phyloP scores from a whole-genome alignment of 1,140 invertebrate genomes.

The Dolichoris vasculosae region DNA sequence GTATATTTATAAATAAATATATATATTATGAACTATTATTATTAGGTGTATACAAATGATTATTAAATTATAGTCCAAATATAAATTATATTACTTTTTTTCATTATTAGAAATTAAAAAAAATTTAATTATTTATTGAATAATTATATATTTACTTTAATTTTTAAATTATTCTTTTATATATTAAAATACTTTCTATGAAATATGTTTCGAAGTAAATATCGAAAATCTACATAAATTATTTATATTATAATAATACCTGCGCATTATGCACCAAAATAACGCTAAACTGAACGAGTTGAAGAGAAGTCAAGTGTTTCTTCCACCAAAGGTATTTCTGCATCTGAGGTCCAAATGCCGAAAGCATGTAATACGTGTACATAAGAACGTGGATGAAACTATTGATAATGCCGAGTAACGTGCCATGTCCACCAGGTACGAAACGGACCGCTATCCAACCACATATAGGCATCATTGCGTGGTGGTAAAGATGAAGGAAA shows the following conservation, averaged over 20 bases:
- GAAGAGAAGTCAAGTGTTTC: slow-evolving; percentile 88
- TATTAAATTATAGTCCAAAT: no score
- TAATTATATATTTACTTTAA: no score
- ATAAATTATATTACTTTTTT: no score
- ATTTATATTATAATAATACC: slow-evolving; percentile 59
- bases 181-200: no score
- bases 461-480: slow-evolving; percentile 82
- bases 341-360: slow-evolving; percentile 86
- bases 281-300: slow-evolving; percentile 89
- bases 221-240: background rate
- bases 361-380: slow-evolving; percentile 89
- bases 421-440: slow-evolving; percentile 85
- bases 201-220: no score
- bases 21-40: no score
- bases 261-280: slow-evolving; percentile 84
- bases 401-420: slow-evolving; percentile 89
- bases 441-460: slow-evolving; percentile 91
- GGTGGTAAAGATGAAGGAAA: slow-evolving; percentile 85
- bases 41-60: no score
- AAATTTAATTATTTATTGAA: no score
- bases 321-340: slow-evolving; percentile 96
- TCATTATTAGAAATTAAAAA: no score
- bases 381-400: slow-evolving; percentile 89
- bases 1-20: no score
- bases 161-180: no score